These are phyloP conservation scores for Erpobdella octoculata DNA, from an alignment of 2,888 invertebrate genomes.

Conservation along the genomic window DNA sequence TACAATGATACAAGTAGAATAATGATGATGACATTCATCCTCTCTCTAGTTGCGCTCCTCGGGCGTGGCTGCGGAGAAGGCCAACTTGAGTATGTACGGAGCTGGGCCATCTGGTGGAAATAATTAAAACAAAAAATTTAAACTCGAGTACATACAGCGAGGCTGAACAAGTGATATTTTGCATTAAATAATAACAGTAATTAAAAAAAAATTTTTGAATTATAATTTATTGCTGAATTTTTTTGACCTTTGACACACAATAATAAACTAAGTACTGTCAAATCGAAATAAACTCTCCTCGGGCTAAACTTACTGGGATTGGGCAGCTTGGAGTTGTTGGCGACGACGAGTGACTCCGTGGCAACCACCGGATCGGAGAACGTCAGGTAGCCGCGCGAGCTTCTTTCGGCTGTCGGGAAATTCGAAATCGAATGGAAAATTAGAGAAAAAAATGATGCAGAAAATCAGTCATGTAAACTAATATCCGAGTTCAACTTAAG, in stretches of 20 bases:
- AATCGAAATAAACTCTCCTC: neutral
- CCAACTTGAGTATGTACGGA: constrained; percentile 27
- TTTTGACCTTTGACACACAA: neutral
- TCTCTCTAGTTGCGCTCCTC: constrained; percentile 5
- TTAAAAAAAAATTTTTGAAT: too few species aligned
- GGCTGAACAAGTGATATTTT: too few species aligned
- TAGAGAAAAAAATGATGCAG: too few species aligned
- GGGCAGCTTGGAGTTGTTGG: constrained; percentile 31
- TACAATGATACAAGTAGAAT: neutral
- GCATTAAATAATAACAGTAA: too few species aligned
- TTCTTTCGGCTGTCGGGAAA: constrained; percentile 22
- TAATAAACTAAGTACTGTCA: neutral
- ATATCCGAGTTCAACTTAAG: too few species aligned
- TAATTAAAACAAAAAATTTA: too few species aligned
- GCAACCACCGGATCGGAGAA: constrained; percentile 21
- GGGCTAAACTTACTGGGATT: constrained; percentile 21
- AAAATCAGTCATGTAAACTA: too few species aligned
- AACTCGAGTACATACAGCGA: too few species aligned
- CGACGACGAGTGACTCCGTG: constrained; percentile 21
- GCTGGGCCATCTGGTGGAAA: constrained; percentile 21
- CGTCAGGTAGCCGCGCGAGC: constrained; percentile 26
- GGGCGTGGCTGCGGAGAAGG: constrained; percentile 25
- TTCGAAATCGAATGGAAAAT: too few species aligned
- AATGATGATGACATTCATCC: too few species aligned
- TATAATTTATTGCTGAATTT: neutral